Evolutionary conservation across 2,888 invertebrate genomes (phyloP).

Genomic region (Exephanes ischioxanthus): DNA sequence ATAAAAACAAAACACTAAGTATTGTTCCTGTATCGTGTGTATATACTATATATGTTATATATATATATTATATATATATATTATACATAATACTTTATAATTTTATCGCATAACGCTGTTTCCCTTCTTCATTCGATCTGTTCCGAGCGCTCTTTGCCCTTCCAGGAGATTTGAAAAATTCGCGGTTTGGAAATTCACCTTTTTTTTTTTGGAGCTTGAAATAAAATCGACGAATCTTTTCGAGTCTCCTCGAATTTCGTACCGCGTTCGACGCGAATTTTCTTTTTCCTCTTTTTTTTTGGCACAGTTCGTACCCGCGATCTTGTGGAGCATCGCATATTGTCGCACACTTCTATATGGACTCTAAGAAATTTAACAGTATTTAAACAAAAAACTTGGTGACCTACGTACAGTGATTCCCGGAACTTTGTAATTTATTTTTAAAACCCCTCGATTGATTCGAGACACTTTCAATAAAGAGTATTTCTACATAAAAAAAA

Average conservation of each 20-base stretch:
- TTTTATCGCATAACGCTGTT: slow-evolving; percentile 73
- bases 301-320: slow-evolving; percentile 55
- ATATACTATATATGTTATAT: slow-evolving; percentile 70
- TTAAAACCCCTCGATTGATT: slow-evolving; percentile 49
- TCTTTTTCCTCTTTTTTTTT: neutral
- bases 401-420: slow-evolving; percentile 74
- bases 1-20: slow-evolving; percentile 72
- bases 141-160: slow-evolving; percentile 25
- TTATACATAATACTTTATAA: slow-evolving; percentile 75
- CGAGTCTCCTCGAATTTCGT: slow-evolving; percentile 26
- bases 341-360: slow-evolving; percentile 67
- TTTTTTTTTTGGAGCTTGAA: neutral
- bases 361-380: slow-evolving; percentile 71
- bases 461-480: slow-evolving; percentile 76
- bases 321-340: slow-evolving; percentile 57
- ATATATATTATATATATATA: slow-evolving; percentile 73
- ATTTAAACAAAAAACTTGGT: slow-evolving; percentile 67
- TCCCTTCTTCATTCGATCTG: slow-evolving; percentile 44
- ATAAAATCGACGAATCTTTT: slow-evolving; percentile 18
- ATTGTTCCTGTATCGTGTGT: slow-evolving; percentile 80
- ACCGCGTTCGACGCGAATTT: slow-evolving; percentile 25
- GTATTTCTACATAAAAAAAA: slow-evolving; percentile 75
- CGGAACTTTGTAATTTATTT: slow-evolving; percentile 77
- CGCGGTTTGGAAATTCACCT: slow-evolving; percentile 22
- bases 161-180: slow-evolving; percentile 28